Evolutionary conservation across 2,113 vertebrate species (phyloP).

Genomic region (Calyptomena viridis): DNA sequence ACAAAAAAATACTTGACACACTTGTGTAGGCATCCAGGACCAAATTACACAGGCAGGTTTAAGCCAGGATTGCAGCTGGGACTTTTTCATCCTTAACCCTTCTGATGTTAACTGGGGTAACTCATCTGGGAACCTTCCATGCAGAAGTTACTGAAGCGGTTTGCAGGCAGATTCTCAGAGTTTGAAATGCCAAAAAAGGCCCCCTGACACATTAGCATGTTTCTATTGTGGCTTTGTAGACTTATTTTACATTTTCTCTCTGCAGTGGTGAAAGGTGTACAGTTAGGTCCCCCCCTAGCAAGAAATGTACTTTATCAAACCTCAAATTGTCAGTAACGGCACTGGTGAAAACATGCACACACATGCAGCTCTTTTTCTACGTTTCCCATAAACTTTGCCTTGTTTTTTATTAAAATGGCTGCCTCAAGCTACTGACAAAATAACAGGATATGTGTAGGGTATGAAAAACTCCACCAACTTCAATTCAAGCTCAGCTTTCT

Average conservation of each 20-base stretch:
- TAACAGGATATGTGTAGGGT: background rate
- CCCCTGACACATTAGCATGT: background rate
- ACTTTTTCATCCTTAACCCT: background rate
- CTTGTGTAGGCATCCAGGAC: background rate
- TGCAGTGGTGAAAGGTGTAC: background rate
- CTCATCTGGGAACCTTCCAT: background rate
- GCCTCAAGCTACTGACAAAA: background rate
- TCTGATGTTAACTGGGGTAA: background rate
- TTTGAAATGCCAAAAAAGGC: background rate
- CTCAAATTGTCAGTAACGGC: background rate
- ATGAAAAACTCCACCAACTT: background rate
- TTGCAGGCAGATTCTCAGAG: conserved; percentile 3
- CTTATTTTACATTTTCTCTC: background rate
- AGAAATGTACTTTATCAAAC: conserved; percentile 25
- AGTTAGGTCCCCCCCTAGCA: background rate
- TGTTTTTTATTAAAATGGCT: background rate
- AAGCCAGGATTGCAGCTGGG: background rate
- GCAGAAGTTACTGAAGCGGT: background rate
- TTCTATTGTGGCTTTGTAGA: conserved; percentile 56
- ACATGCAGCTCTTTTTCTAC: background rate
- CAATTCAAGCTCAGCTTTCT: background rate
- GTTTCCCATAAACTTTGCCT: background rate
- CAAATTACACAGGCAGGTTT: background rate
- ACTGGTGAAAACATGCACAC: background rate
- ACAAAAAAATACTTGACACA: background rate